Evolutionary conservation across 2,888 invertebrate genomes (phyloP).

Genomic region (Machimus atricapillus): DNA sequence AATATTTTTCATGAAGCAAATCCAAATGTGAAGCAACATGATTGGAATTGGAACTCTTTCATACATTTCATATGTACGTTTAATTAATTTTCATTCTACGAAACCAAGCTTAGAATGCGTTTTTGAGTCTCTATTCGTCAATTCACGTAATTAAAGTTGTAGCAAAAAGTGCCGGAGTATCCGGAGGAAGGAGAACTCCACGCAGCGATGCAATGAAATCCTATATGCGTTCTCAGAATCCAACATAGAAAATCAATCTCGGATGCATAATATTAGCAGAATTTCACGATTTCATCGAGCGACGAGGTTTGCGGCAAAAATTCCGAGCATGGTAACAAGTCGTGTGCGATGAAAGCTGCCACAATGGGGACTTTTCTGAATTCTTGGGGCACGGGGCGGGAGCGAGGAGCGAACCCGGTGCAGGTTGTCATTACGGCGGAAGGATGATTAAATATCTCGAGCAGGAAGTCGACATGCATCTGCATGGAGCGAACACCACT

Average conservation of each 20-base stretch:
- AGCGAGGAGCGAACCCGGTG: not conserved
- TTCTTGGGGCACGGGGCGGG: not conserved
- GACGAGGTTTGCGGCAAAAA: not conserved
- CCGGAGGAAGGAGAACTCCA: not conserved
- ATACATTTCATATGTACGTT: not conserved
- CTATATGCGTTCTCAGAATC: not conserved
- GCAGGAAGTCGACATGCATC: constrained; percentile 23
- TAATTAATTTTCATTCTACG: not conserved
- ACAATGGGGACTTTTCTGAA: not conserved
- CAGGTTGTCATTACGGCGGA: constrained; percentile 18
- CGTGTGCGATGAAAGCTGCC: not conserved
- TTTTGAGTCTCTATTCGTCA: not conserved
- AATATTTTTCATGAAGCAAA: not conserved
- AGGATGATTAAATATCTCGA: constrained; percentile 31
- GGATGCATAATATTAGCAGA: not conserved
- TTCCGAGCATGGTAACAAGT: not conserved
- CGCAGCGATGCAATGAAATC: not conserved
- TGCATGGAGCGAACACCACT: constrained; percentile 14
- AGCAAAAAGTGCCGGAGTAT: not conserved
- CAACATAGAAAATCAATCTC: not conserved
- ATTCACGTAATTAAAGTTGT: not conserved
- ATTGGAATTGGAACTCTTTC: not conserved
- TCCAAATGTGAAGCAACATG: not conserved
- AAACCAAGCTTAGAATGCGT: not conserved
- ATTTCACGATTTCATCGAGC: not conserved